Evolutionary conservation across 1,140 invertebrate genomes (phyloP).

Genomic region (Zaprionus lachaisei): DNA sequence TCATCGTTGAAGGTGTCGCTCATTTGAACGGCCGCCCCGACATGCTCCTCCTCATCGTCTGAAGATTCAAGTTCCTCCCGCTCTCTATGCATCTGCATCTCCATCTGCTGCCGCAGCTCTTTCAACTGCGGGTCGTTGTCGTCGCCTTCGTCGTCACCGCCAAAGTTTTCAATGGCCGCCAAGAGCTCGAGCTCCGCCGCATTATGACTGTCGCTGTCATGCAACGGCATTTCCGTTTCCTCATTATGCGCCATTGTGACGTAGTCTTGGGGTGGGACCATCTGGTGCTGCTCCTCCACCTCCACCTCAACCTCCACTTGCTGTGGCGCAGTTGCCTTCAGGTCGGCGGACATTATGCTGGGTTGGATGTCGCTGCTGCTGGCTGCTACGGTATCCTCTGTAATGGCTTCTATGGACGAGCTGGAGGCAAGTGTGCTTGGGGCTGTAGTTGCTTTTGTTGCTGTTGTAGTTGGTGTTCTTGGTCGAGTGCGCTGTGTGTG

Average conservation of each 20-base stretch:
- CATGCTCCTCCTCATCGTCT: conserved; percentile 60
- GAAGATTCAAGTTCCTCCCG: conserved; percentile 72
- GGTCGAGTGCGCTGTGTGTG: conserved; percentile 27
- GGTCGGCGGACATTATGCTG: conserved; percentile 44
- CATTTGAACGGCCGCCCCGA: conserved; percentile 55
- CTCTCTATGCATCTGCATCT: conserved; percentile 31
- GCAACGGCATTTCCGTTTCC: conserved; percentile 57
- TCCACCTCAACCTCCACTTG: conserved; percentile 2
- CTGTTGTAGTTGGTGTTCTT: conserved; percentile 24
- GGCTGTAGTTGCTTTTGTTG: conserved; percentile 48
- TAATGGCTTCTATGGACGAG: conserved; percentile 31
- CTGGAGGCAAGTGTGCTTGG: conserved; percentile 50
- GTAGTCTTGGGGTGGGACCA: conserved; percentile 48
- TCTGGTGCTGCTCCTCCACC: conserved; percentile 37
- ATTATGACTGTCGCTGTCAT: conserved; percentile 52
- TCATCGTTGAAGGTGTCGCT: conserved; percentile 74
- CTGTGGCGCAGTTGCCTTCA: conserved; percentile 17
- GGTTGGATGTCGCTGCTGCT: conserved; percentile 44
- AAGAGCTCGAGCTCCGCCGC: conserved; percentile 31
- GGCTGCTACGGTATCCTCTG: conserved; percentile 40
- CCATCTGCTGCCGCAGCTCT: conserved; percentile 17
- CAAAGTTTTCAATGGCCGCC: conserved; percentile 49
- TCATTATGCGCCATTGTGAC: conserved; percentile 62
- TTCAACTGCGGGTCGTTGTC: conserved; percentile 21
- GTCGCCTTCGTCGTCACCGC: conserved; percentile 27